phyloP scores from a whole-genome alignment of 2,888 invertebrate species.

The Drosophila pseudotalamancana region DNA sequence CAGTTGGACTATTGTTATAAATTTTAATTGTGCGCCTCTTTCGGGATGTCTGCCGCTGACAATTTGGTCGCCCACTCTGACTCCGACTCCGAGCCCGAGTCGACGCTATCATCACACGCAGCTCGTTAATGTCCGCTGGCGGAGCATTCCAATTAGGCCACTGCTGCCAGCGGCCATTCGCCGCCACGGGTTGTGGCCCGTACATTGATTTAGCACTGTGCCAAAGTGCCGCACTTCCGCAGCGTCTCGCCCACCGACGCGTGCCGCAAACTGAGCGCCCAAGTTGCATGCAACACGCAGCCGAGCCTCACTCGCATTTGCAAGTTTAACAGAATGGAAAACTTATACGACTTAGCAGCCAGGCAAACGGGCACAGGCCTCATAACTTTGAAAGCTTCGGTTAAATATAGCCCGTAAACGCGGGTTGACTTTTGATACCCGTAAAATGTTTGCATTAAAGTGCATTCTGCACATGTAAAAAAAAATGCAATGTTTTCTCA shows the following conservation, averaged over 20 bases:
- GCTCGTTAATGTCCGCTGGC: slow-evolving; percentile 44
- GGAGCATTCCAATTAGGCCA: slow-evolving; percentile 51
- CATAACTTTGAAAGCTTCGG: slow-evolving; percentile 27
- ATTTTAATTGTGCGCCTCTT: slow-evolving; percentile 61
- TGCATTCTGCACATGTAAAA: slow-evolving; percentile 10
- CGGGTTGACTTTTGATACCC: slow-evolving; percentile 27
- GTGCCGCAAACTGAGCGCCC: slow-evolving; percentile 30
- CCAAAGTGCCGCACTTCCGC: slow-evolving; percentile 33
- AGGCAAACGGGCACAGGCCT: neutral
- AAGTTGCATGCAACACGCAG: slow-evolving; percentile 32
- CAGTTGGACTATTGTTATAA: slow-evolving; percentile 61
- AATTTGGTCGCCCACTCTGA: slow-evolving; percentile 11
- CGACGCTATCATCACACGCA: slow-evolving; percentile 30
- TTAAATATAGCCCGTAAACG: slow-evolving; percentile 26
- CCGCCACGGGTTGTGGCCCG: neutral
- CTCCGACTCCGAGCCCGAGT: too few relatives aligned
- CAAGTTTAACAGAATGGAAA: slow-evolving; percentile 24
- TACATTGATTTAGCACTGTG: slow-evolving; percentile 46
- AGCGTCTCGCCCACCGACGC: slow-evolving; percentile 13
- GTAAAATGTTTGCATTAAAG: slow-evolving; percentile 7
- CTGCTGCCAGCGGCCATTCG: slow-evolving; percentile 22
- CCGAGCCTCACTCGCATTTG: slow-evolving; percentile 27
- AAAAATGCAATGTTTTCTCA: neutral
- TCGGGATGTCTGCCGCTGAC: slow-evolving; percentile 17
- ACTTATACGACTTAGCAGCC: slow-evolving; percentile 34